Conservation (phyloP, 2,888 invertebrate genomes). For the Cheilosia grossa region DNA sequence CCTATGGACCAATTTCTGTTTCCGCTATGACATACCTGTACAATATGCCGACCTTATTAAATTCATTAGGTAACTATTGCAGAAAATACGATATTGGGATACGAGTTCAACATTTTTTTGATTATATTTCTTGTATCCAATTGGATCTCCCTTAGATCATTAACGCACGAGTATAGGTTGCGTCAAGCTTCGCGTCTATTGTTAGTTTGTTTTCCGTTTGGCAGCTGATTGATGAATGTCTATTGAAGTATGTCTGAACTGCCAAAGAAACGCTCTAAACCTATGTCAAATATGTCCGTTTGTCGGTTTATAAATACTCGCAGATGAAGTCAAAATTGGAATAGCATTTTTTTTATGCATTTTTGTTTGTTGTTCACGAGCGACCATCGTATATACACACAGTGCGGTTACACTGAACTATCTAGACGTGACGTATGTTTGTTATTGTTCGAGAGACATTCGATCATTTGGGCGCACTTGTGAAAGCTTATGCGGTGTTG, state of each 20-base stretch:
- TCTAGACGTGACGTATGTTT: slow-evolving; percentile 18
- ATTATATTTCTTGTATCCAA: no score
- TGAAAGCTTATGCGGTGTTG: slow-evolving; percentile 15
- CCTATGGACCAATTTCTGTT: no score
- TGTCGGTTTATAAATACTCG: slow-evolving; percentile 46
- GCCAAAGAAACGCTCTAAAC: slow-evolving; percentile 11
- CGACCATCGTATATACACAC: not conserved
- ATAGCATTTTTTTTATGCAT: slow-evolving; percentile 7
- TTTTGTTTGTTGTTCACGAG: slow-evolving; percentile 3
- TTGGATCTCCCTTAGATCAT: not conserved
- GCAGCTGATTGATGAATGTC: slow-evolving; percentile 23
- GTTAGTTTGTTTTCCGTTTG: not conserved
- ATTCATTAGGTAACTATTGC: no score
- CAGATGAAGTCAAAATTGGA: slow-evolving; percentile 16
- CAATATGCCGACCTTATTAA: no score
- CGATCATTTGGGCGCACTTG: slow-evolving; percentile 17
- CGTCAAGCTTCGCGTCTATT: not conserved
- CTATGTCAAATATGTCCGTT: slow-evolving; percentile 45
- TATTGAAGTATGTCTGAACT: slow-evolving; percentile 22
- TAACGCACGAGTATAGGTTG: not conserved
- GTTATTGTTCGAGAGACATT: slow-evolving; percentile 24
- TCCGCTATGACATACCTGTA: no score
- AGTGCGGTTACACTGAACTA: slow-evolving; percentile 11
- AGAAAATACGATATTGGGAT: no score
- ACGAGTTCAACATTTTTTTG: no score